Percentiles rank a stretch among this genome's conserved stretches.
These are phyloP conservation scores for Urocitellus parryii DNA, from an alignment of 2,113 vertebrate genomes.

Conservation along the genomic window DNA sequence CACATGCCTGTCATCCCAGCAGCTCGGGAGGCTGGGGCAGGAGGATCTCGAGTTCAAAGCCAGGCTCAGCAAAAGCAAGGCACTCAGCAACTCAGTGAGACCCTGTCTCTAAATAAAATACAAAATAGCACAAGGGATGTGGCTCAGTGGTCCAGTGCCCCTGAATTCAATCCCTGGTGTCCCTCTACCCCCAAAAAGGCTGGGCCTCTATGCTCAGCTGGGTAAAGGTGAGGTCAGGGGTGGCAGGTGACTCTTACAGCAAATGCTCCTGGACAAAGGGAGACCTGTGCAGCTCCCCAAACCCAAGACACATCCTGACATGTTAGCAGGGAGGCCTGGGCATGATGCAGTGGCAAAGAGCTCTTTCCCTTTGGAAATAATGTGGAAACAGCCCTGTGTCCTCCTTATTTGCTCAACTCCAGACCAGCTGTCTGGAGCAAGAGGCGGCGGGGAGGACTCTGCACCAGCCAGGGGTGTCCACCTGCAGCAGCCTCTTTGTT, in stretches of 20 bases:
- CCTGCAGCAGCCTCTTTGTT: not conserved
- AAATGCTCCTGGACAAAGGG: not conserved
- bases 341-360: accelerated
- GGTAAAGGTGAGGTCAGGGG: not conserved
- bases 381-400: not conserved
- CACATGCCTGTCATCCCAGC: no score
- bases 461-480: not conserved
- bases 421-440: not conserved
- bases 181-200: not conserved
- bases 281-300: not conserved
- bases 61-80: no score
- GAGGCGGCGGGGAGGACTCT: not conserved
- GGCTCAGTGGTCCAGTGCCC: no score
- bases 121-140: no score
- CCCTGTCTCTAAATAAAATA: no score
- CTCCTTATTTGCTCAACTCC: not conserved
- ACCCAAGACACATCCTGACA: not conserved
- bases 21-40: no score
- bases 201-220: not conserved
- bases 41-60: no score
- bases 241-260: not conserved
- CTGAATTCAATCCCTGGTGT: no score
- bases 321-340: not conserved
- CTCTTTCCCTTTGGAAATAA: not conserved
- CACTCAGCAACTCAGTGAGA: no score